Evolutionary conservation across 1,140 invertebrate genomes (phyloP), one percentile per base, ranked within the genome.

Genomic region (Trichogramma pretiosum): DNA sequence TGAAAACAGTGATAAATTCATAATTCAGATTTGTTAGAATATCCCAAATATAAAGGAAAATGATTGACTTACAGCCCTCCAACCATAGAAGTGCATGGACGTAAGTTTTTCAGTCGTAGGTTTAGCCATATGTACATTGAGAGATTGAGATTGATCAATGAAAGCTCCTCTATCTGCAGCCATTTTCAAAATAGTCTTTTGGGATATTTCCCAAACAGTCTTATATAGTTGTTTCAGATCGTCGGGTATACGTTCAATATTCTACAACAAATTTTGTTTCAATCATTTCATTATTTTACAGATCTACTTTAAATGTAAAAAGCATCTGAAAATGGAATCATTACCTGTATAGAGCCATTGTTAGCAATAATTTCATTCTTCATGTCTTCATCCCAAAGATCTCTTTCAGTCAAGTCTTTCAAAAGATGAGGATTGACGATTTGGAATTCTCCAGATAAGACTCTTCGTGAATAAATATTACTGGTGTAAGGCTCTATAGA

Each of bases 171-270:
- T 77, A 70, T 99, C 97, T 3, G 93, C 93, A 19, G 96, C 93
- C 96, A 99, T 98, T 67, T 98, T 83, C 24, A 99, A 81, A 2
- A 98, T 82, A 4, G 79, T 81, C 65, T 93, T 96, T 48, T 99
- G 94, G 0, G 90, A 84, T 42, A 99, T 92, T 73, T 99, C 97
- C 97, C 96, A 99, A 0, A 98, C 93, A 3, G 96, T 99, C 73
- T 96, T 96, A 65, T 99, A 99, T 5, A 99, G 74, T 8, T 80
- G 78, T 64, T 95, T 92, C 11, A 99, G 73, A 48, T 97, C 80
- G 51, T 86, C 77, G 0, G 96, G 94, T 62, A 99, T 95, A 32
- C 72, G 72, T 16, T 83, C 80, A 56, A 99, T 92, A 53, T 84
- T 81, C 78, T 98, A 59, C 38, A 16, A 38, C 4, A 18, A 45